Evolutionary conservation across 2,888 invertebrate species (phyloP), one percentile per base, ranked within the genome.

Genomic region (Dasypolia templi): DNA sequence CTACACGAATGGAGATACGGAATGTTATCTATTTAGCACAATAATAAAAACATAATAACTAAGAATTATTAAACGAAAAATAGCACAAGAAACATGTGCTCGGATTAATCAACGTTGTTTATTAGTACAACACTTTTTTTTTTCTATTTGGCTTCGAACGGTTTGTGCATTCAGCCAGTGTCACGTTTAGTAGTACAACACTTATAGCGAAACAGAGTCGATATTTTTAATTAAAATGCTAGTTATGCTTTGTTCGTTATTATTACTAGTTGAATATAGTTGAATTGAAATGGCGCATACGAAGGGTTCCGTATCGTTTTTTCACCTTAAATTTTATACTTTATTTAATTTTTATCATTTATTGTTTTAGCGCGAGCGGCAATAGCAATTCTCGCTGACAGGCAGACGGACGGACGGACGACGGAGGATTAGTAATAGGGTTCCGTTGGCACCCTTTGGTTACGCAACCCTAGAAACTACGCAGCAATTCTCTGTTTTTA

Each of bases 11-110:
- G 2, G 3, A 69, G 51, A 69, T 65, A 76, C n/a, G 7, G 26
- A 56, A 58, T 42, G 62, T 81, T 62, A 79, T 82, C 69, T 81
- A 79, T 77, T 49, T 77, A 63, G 79, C 32, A 59, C 82, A 56
- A 17, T 14, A 58, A 70, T 53, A 66, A 70, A 82, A 82, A 69
- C 62, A 58, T 55, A 55, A 22, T 0, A 62, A 53, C 42, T 66
- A 29, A 7, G 9, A 44, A 2, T 56, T 32, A 22, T 22, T 44
- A n/a, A 42, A 44, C 35, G n/a, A 61, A 35, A 62, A 66, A 42
- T 81, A 17, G 32, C 14, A 11, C 46, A 55, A 61, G 26, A 44
- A 51, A 49, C n/a, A 46, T 39, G 46, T 51, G 39, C 11, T 70
- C n/a, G 17, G 35, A 42, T 63, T 39, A 53, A 39, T 64, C 1